Evolutionary conservation across 2,888 invertebrate species (phyloP).

Genomic region (Alviniconcha strummeri): DNA sequence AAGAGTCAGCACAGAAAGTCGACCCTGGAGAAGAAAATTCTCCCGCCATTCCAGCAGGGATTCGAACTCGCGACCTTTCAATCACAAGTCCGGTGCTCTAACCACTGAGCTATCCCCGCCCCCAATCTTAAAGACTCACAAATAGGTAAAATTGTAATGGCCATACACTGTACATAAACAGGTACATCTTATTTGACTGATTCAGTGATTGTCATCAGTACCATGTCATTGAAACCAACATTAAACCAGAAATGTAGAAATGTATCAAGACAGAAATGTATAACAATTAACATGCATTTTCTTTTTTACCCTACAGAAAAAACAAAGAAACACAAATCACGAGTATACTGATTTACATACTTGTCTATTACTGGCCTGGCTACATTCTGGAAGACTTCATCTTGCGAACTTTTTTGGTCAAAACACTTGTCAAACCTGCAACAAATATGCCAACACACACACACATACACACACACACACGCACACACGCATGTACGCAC

Average conservation of each 20-base stretch:
- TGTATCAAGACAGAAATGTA: not conserved
- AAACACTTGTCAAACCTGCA: constrained; percentile 71
- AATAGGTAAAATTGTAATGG: no score
- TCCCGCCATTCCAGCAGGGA: no score
- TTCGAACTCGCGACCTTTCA: no score
- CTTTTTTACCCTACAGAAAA: no score
- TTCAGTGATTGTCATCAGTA: not conserved
- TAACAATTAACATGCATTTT: not conserved
- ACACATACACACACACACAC: not conserved
- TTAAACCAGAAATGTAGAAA: not conserved
- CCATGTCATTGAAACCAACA: no score
- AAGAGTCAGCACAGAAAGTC: no score
- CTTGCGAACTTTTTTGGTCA: constrained; percentile 70
- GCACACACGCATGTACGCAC: not conserved
- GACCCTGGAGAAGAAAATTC: no score
- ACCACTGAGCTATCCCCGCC: no score
- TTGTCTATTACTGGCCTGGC: constrained; percentile 73
- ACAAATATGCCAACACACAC: not conserved
- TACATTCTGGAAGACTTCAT: constrained; percentile 72
- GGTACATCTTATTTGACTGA: not conserved
- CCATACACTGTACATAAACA: no score
- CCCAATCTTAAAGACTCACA: no score
- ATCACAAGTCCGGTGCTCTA: no score
- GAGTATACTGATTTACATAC: constrained; percentile 53
- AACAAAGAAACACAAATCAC: not conserved